Conservation (phyloP, 2,797 vertebrate species). For the Geotrypetes seraphini region DNA sequence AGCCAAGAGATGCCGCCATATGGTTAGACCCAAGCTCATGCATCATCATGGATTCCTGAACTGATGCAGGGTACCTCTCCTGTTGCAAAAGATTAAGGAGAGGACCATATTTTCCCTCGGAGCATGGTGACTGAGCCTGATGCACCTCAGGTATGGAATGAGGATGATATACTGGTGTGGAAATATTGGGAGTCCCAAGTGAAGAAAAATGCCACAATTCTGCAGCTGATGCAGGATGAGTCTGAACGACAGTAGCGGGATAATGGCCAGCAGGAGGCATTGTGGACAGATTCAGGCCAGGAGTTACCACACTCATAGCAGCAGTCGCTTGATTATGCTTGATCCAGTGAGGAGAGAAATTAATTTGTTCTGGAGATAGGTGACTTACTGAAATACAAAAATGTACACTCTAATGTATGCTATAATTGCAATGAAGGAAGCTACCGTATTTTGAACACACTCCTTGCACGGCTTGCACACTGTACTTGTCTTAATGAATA, state of each 20-base stretch:
- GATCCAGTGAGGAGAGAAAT: constrained; percentile 38
- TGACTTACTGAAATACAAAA: constrained; percentile 42
- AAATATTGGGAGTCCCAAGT: constrained; percentile 22
- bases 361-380: constrained; percentile 43
- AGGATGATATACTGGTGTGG: constrained; percentile 23
- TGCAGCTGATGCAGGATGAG: constrained; percentile 18
- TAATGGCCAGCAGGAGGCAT: constrained; percentile 18
- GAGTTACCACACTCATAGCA: constrained; percentile 18
- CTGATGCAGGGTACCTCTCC: constrained; percentile 52
- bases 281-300: constrained; percentile 8
- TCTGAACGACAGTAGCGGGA: constrained; percentile 22
- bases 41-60: constrained; percentile 51
- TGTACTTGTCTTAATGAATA: too few species aligned
- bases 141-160: constrained; percentile 24
- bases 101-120: constrained; percentile 65
- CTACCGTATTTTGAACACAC: too few species aligned
- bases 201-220: constrained; percentile 58
- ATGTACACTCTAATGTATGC: too few species aligned
- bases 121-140: constrained; percentile 25
- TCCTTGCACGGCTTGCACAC: too few species aligned
- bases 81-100: constrained; percentile 74
- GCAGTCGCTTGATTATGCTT: constrained; percentile 29
- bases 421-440: too few species aligned
- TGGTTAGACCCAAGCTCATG: constrained; percentile 52
- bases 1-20: constrained; percentile 39